These are phyloP conservation scores for Anagrus nilaparvatae DNA, from an alignment of 1,140 invertebrate genomes.

Conservation along the genomic window DNA sequence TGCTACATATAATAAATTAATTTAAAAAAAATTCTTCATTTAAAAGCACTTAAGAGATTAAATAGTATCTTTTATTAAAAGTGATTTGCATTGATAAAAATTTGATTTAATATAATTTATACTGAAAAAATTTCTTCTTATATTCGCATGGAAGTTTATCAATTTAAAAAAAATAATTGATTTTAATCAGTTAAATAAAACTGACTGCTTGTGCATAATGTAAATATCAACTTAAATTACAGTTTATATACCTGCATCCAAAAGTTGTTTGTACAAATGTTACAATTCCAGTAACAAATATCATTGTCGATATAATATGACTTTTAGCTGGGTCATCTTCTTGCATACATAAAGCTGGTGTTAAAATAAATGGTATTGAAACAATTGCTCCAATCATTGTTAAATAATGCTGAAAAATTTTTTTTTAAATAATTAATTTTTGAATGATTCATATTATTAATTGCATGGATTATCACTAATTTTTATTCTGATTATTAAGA, in stretches of 20 bases:
- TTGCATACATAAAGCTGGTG: slow-evolving; percentile 70
- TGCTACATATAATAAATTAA: too few relatives aligned
- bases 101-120: too few relatives aligned
- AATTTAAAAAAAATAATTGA: too few relatives aligned
- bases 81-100: too few relatives aligned
- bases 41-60: too few relatives aligned
- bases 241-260: slow-evolving; percentile 66
- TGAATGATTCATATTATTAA: neutral
- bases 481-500: neutral
- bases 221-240: too few relatives aligned
- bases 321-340: slow-evolving; percentile 67
- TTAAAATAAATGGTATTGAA: slow-evolving; percentile 73
- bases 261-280: slow-evolving; percentile 73
- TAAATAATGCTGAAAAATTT: slow-evolving; percentile 62
- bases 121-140: too few relatives aligned
- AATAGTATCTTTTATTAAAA: too few relatives aligned
- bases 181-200: too few relatives aligned
- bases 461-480: neutral
- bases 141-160: too few relatives aligned
- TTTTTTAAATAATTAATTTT: neutral
- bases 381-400: slow-evolving; percentile 83
- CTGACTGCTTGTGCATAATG: too few relatives aligned
- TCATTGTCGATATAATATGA: slow-evolving; percentile 78
- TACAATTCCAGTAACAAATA: slow-evolving; percentile 76
- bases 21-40: too few relatives aligned